Evolutionary conservation across 1,140 invertebrate species (phyloP).

Genomic region (Brachionus manjavacas): DNA sequence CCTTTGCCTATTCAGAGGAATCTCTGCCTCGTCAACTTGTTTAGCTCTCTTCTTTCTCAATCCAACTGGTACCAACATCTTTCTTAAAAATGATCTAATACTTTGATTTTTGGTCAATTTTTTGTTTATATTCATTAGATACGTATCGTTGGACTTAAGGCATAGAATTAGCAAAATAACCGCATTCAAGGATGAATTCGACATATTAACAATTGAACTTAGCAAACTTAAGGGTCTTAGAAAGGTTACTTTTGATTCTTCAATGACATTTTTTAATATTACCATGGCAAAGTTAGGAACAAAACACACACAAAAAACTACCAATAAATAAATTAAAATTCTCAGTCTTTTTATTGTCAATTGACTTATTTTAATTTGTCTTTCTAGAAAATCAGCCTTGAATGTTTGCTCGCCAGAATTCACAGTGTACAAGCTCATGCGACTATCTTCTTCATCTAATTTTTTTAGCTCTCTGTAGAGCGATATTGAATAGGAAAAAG

Average conservation of each 20-base stretch:
- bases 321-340: not conserved
- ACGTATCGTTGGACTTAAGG: constrained; percentile 17
- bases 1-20: not conserved
- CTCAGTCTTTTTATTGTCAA: constrained; percentile 22
- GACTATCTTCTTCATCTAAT: not conserved
- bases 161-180: constrained; percentile 5
- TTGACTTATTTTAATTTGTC: constrained; percentile 19
- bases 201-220: constrained; percentile 1
- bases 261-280: constrained; percentile 33
- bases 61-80: not conserved
- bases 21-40: not conserved
- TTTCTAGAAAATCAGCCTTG: constrained; percentile 5
- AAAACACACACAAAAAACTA: constrained; percentile 27
- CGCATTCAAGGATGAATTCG: constrained; percentile 17
- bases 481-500: constrained; percentile 22
- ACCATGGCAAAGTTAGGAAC: constrained; percentile 26
- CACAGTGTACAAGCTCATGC: not conserved
- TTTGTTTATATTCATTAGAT: constrained; percentile 9
- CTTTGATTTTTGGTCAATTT: not conserved
- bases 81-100: not conserved
- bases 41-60: not conserved
- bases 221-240: constrained; percentile 2
- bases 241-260: not conserved
- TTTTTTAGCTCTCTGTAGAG: constrained; percentile 24
- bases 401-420: not conserved